These are phyloP conservation scores for Hippolais icterina DNA, from an alignment of 2,113 vertebrate genomes.

Conservation along the genomic window DNA sequence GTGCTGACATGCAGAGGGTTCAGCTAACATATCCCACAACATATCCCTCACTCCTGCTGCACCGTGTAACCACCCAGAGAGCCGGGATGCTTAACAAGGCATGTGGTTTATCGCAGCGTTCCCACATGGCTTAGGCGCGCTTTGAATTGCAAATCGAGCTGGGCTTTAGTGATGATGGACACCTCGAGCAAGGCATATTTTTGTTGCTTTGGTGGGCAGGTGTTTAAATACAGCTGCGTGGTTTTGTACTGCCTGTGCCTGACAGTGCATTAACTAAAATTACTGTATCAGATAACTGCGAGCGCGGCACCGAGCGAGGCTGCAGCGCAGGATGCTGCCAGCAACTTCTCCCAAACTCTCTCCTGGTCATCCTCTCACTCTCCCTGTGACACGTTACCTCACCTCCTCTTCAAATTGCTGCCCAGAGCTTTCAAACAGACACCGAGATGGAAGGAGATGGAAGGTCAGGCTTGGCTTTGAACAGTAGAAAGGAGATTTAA, in stretches of 20 bases:
- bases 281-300: neutral
- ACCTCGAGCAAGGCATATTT: neutral
- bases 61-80: neutral
- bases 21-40: neutral
- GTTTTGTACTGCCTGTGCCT: constrained; percentile 17
- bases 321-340: neutral
- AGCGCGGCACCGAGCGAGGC: accelerated
- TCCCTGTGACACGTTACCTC: neutral
- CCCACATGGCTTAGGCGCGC: neutral
- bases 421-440: neutral
- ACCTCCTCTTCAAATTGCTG: neutral
- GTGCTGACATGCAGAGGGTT: neutral
- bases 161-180: neutral
- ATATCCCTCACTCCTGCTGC: accelerated
- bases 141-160: constrained; percentile 6
- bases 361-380: neutral
- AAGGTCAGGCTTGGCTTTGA: neutral
- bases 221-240: constrained; percentile 39
- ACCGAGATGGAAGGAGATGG: neutral
- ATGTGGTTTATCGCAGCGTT: neutral
- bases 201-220: constrained; percentile 1
- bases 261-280: neutral
- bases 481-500: neutral
- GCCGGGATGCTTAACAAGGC: neutral
- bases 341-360: neutral